Evolutionary conservation across 1,140 invertebrate genomes (phyloP).

Genomic region (Aphelenchoides fujianensis): DNA sequence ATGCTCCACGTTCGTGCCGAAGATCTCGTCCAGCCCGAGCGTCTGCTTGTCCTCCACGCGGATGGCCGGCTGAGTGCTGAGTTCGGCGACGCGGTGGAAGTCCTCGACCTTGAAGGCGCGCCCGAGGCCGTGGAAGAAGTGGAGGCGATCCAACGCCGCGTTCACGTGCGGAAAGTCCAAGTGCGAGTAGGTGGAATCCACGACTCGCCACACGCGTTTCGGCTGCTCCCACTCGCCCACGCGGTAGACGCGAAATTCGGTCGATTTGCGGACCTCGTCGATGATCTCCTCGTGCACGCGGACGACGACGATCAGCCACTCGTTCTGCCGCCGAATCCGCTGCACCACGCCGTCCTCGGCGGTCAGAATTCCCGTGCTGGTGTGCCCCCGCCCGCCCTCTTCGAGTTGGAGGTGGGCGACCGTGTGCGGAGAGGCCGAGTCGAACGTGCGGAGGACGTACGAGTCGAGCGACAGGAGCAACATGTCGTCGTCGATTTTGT

Average conservation of each 20-base stretch:
- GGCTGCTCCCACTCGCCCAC: conserved; percentile 1
- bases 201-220: neutral
- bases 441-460: neutral
- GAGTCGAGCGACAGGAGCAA: neutral
- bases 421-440: neutral
- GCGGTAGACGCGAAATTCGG: neutral
- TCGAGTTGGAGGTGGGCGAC: neutral
- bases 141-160: neutral
- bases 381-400: neutral
- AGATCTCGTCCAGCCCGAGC: neutral
- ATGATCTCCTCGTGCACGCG: neutral
- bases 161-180: neutral
- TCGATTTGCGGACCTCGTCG: neutral
- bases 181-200: neutral
- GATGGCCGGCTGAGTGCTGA: neutral
- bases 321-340: neutral
- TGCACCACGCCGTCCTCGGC: neutral
- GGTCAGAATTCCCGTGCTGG: neutral
- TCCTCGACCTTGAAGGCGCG: neutral
- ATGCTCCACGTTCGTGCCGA: neutral
- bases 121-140: neutral
- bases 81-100: neutral
- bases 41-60: neutral
- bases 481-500: conserved; percentile 7
- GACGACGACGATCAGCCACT: neutral